Evolutionary conservation across 1,140 invertebrate genomes (phyloP).

Genomic region (Drosophila dunni): DNA sequence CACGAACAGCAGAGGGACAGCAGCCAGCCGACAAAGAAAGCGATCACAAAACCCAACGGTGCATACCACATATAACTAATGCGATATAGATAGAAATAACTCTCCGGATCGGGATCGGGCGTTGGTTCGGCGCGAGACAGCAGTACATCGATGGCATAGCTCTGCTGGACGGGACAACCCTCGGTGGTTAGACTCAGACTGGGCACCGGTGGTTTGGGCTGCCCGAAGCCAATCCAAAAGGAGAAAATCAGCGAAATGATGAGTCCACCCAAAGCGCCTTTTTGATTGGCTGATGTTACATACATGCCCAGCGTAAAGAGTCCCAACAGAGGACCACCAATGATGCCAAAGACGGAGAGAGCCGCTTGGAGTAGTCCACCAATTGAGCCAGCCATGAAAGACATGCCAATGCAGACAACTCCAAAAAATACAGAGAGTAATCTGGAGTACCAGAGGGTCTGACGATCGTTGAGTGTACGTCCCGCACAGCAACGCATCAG

Average conservation of each 20-base stretch:
- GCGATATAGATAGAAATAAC: constrained; percentile 78
- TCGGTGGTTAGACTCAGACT: constrained; percentile 87
- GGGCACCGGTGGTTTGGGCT: constrained; percentile 88
- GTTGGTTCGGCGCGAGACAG: background rate
- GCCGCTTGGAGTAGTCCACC: constrained; percentile 90
- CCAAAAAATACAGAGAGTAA: constrained; percentile 89
- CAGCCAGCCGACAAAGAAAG: constrained; percentile 89
- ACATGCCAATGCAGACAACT: constrained; percentile 88
- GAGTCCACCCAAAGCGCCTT: constrained; percentile 90
- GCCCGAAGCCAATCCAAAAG: constrained; percentile 94
- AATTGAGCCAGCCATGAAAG: constrained; percentile 89
- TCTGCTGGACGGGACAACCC: constrained; percentile 85
- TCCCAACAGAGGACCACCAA: constrained; percentile 92
- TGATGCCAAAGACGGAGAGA: constrained; percentile 91
- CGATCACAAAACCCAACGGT: constrained; percentile 88
- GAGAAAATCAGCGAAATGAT: constrained; percentile 88
- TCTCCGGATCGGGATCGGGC: background rate
- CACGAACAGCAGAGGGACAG: constrained; percentile 85
- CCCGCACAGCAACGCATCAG: constrained; percentile 71
- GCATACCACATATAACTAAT: constrained; percentile 96
- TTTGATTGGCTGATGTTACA: constrained; percentile 87
- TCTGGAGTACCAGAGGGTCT: constrained; percentile 86
- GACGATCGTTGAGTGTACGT: constrained; percentile 57
- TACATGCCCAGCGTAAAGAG: constrained; percentile 93
- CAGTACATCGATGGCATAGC: constrained; percentile 37